phyloP scores from a whole-genome alignment of 2,888 invertebrate species.

The Meta bourneti region DNA sequence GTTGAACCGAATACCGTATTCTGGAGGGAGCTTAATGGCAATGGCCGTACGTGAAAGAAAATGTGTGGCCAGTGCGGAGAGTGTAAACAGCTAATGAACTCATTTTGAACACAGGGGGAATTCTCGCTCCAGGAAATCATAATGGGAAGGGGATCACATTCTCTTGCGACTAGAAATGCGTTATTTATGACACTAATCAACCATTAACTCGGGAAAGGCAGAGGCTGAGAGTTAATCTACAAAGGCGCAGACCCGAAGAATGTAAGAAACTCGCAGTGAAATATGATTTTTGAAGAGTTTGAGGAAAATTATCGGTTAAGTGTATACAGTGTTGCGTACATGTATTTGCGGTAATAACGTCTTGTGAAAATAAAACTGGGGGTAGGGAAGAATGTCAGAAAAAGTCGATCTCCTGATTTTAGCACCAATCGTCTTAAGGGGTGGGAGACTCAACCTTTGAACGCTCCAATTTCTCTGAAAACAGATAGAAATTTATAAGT shows the following conservation, averaged over 20 bases:
- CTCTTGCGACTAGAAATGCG: constrained; percentile 47
- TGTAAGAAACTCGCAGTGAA: too few relatives aligned
- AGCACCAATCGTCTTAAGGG: too few relatives aligned
- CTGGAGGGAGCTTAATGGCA: constrained; percentile 22
- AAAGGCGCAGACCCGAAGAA: neutral
- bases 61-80: neutral
- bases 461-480: too few relatives aligned
- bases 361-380: too few relatives aligned
- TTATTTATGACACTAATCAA: constrained; percentile 46
- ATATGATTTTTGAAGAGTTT: too few relatives aligned
- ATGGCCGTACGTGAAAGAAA: constrained; percentile 47
- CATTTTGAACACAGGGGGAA: constrained; percentile 44
- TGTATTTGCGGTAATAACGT: too few relatives aligned
- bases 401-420: too few relatives aligned
- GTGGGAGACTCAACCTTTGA: too few relatives aligned
- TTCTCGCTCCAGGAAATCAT: constrained; percentile 45
- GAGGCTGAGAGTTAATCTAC: neutral
- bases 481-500: too few relatives aligned
- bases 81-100: constrained; percentile 58
- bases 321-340: too few relatives aligned
- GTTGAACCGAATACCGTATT: constrained; percentile 39
- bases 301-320: too few relatives aligned
- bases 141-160: constrained; percentile 14
- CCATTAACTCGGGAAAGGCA: neutral
- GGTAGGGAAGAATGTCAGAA: too few relatives aligned